Percentiles rank a stretch among this genome's conserved stretches.
Conservation (phyloP, 2,888 invertebrate genomes). For the Acrocera orbiculus region DNA sequence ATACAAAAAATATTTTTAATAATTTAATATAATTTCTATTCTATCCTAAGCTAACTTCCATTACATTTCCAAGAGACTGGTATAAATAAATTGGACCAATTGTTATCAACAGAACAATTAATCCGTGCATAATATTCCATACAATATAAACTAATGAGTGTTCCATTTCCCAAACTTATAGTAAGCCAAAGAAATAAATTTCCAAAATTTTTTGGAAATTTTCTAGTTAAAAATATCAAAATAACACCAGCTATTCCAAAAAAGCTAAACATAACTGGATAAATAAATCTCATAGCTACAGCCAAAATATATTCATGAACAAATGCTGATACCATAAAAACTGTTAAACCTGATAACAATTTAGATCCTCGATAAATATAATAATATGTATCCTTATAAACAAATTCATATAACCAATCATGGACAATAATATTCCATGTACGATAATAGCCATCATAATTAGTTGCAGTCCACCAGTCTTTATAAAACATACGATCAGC, state of each 20-base stretch:
- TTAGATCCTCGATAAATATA: conserved; percentile 26
- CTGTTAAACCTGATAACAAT: conserved; percentile 36
- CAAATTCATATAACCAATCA: conserved; percentile 73
- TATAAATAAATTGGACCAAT: conserved; percentile 29
- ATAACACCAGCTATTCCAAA: conserved; percentile 52
- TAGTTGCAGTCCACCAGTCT: conserved; percentile 80
- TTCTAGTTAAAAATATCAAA: conserved; percentile 34
- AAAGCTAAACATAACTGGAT: conserved; percentile 57
- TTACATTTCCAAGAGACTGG: conserved; percentile 36
- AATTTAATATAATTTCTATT: too few species aligned
- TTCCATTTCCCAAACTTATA: conserved; percentile 59
- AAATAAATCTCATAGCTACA: conserved; percentile 64
- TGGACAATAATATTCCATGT: conserved; percentile 84
- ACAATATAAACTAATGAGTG: conserved; percentile 46
- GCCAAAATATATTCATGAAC: conserved; percentile 70
- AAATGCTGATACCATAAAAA: conserved; percentile 58
- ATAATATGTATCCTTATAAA: conserved; percentile 51
- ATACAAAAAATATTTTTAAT: too few species aligned
- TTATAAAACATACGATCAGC: conserved; percentile 61
- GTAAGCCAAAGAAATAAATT: conserved; percentile 77
- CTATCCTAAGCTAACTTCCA: too few species aligned
- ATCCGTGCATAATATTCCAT: conserved; percentile 44
- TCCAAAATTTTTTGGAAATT: conserved; percentile 31
- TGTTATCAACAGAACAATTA: conserved; percentile 20
- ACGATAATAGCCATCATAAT: conserved; percentile 59